phyloP scores from a whole-genome alignment of 2,113 vertebrate species.

The Callorhinus ursinus region DNA sequence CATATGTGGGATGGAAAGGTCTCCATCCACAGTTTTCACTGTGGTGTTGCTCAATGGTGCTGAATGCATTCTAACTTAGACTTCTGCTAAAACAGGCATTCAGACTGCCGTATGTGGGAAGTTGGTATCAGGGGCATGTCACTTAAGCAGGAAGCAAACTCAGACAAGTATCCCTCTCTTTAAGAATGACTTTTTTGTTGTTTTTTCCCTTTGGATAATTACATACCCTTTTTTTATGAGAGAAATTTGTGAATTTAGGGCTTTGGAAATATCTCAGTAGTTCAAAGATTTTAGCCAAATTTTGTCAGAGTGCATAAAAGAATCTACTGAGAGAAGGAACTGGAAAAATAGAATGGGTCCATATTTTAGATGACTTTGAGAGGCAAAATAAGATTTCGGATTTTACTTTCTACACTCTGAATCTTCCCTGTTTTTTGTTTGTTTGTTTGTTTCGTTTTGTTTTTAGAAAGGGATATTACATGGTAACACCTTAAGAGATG shows the following conservation, averaged over 20 bases:
- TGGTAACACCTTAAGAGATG: not conserved
- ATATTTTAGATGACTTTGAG: not conserved
- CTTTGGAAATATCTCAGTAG: not conserved
- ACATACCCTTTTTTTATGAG: not conserved
- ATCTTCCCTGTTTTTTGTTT: not conserved
- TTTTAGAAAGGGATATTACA: not conserved
- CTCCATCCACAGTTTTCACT: not conserved
- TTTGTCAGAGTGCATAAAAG: not conserved
- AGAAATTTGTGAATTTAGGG: not conserved
- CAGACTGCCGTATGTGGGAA: not conserved
- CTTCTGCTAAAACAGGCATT: not conserved
- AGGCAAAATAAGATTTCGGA: constrained; percentile 14
- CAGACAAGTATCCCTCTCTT: not conserved
- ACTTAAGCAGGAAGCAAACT: not conserved
- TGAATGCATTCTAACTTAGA: not conserved
- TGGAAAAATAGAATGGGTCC: not conserved
- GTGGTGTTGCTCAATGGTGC: not conserved
- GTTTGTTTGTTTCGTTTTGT: not conserved
- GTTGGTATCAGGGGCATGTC: not conserved
- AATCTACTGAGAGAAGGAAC: not conserved
- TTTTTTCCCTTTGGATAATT: not conserved
- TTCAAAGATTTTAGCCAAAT: not conserved
- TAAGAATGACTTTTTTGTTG: not conserved
- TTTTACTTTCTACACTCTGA: not conserved
- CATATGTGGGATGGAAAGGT: not conserved